Evolutionary conservation across 2,888 invertebrate species (phyloP), one percentile per base, ranked within the genome.

Genomic region (Folsomia candida): DNA sequence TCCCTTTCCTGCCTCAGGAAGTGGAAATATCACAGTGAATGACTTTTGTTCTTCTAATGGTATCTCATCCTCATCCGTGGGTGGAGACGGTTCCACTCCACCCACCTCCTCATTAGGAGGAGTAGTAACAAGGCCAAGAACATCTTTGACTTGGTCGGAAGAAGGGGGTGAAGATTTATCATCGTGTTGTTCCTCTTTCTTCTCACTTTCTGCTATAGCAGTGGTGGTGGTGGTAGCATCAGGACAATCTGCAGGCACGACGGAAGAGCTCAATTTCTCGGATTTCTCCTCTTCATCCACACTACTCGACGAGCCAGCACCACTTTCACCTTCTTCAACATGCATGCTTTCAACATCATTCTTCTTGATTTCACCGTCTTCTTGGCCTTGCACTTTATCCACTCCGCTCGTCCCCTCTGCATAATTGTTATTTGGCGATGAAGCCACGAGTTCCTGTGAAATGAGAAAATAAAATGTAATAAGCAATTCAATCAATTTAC

Each of bases 1-100:
- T 65, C 88, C 87, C 62, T 47, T 64, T 4, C 78, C 86, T 87
- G 20, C 85, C 84, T 14, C 86, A 85, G 1, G 65, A 27, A 85
- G 86, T 18, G 83, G 83, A 20, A 84, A 78, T 27, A 27, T 47
- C 20, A 25, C 27, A 25, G 54, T 26, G 51, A 26, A 29, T 11
- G 73, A 70, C 24, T 54, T 64, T 29, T n/a, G n/a, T n/a, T n/a
- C n/a, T n/a, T n/a, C n/a, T n/a, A n/a, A n/a, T n/a, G n/a, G n/a
- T n/a, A n/a, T n/a, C n/a, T n/a, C n/a, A n/a, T n/a, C n/a, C n/a
- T n/a, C n/a, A n/a, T n/a, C n/a, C n/a, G n/a, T n/a, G n/a, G n/a
- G n/a, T n/a, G n/a, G n/a, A n/a, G n/a, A n/a, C n/a, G n/a, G n/a
- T n/a, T n/a, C n/a, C n/a, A n/a, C n/a, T n/a, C n/a, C n/a, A n/a